Percentiles rank a stretch among this genome's conserved stretches.
These are phyloP conservation scores for Apogon hyalosoma DNA, from an alignment of 2,797 vertebrate species.

Conservation along the genomic window DNA sequence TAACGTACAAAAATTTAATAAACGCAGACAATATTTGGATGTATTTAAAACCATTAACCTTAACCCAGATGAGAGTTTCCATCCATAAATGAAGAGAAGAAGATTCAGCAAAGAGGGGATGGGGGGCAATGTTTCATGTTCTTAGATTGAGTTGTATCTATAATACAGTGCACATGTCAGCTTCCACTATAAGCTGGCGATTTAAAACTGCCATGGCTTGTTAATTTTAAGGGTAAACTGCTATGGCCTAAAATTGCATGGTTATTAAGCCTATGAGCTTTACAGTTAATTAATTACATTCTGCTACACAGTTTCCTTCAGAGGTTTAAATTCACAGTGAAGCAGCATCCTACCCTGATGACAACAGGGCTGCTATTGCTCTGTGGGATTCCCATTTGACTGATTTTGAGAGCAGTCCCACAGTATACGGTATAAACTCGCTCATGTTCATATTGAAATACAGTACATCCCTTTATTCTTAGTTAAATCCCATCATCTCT, in stretches of 20 bases:
- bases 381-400: conserved; percentile 26
- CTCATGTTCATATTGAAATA: conserved; percentile 47
- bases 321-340: conserved; percentile 10
- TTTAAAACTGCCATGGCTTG: conserved; percentile 19
- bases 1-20: too few relatives aligned
- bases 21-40: too few relatives aligned
- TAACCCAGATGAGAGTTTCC: too few relatives aligned
- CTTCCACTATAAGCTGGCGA: background rate
- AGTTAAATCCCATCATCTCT: conserved; percentile 58
- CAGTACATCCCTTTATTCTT: conserved; percentile 47
- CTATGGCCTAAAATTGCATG: conserved; percentile 17
- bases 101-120: background rate
- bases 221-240: conserved; percentile 31
- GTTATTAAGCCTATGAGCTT: conserved; percentile 22
- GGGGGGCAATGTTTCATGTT: background rate
- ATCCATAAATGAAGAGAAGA: background rate
- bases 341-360: conserved; percentile 24
- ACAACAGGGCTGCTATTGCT: conserved; percentile 21
- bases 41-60: background rate
- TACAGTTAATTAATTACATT: conserved; percentile 29
- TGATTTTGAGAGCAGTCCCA: background rate
- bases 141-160: background rate
- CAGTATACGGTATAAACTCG: conserved; percentile 28
- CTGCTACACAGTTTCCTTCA: conserved; percentile 8
- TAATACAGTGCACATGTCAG: background rate